phyloP scores from a whole-genome alignment of 2,888 invertebrate species.

The Strigamia maritima region DNA sequence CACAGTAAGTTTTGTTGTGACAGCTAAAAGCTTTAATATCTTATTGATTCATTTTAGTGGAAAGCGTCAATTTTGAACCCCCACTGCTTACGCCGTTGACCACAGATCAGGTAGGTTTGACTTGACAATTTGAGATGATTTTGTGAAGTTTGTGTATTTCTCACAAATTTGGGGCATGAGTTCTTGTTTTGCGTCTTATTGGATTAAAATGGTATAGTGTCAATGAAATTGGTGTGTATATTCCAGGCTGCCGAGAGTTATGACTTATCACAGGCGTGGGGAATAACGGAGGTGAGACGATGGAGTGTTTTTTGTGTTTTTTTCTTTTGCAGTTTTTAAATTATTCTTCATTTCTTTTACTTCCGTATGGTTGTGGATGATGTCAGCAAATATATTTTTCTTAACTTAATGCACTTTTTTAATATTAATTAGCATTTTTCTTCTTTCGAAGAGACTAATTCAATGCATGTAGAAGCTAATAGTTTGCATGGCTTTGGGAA shows the following conservation, averaged over 20 bases:
- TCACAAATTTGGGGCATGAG: constrained; percentile 1
- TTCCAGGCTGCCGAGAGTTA: constrained; percentile 46
- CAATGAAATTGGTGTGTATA: constrained; percentile 31
- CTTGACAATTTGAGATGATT: neutral
- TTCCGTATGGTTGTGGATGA: constrained; percentile 9
- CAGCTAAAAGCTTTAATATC: neutral
- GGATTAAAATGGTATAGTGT: constrained; percentile 15
- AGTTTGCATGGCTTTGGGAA: constrained; percentile 7
- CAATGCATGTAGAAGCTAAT: neutral
- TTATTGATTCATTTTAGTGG: constrained; percentile 46
- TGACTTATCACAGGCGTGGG: constrained; percentile 49
- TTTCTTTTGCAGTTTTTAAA: neutral
- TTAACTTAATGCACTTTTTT: neutral
- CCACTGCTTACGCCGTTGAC: constrained; percentile 48
- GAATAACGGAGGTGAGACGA: constrained; percentile 45
- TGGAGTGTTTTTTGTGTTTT: constrained; percentile 13
- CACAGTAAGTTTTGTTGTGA: constrained; percentile 48
- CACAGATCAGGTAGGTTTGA: constrained; percentile 46
- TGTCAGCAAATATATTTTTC: neutral
- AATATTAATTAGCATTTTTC: neutral
- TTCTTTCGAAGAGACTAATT: neutral
- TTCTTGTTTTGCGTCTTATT: constrained; percentile 18
- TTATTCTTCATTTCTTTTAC: neutral
- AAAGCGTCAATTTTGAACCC: constrained; percentile 49
- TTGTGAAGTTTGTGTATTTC: neutral